Conservation (phyloP, 2,113 vertebrate genomes). For the Oncorhynchus tshawytscha region DNA sequence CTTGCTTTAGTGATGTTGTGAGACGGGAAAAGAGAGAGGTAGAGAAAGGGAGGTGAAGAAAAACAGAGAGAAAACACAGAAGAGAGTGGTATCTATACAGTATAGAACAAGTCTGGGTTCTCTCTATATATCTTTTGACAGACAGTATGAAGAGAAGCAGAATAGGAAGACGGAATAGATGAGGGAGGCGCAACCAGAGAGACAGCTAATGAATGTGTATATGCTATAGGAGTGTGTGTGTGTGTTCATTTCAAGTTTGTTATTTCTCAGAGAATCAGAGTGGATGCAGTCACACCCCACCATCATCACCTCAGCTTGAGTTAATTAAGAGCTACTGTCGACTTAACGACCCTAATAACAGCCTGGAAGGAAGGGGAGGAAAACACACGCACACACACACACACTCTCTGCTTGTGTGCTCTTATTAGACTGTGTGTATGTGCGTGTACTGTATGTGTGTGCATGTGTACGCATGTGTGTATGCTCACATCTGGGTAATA, state of each 20-base stretch:
- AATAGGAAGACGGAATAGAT: too few species aligned
- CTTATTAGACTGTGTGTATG: neutral
- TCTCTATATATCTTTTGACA: neutral
- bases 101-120: neutral
- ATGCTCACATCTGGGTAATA: conserved; percentile 15
- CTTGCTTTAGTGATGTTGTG: neutral
- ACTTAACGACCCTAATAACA: conserved; percentile 57
- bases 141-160: too few species aligned
- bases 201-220: conserved; percentile 12
- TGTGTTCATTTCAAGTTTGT: neutral
- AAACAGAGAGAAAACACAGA: neutral
- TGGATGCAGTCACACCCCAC: conserved; percentile 19
- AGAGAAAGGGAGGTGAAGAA: neutral
- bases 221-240: neutral
- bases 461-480: neutral
- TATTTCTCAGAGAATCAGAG: conserved; percentile 13
- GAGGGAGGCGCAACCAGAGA: too few species aligned
- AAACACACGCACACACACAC: neutral
- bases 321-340: conserved; percentile 58
- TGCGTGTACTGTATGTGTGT: neutral
- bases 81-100: conserved; percentile 1
- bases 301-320: conserved; percentile 51
- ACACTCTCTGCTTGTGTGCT: neutral
- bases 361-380: conserved; percentile 21
- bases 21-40: conserved; percentile 1